Percentiles rank a stretch among this genome's conserved stretches.
These are phyloP conservation scores for Aporrectodea caliginosa DNA, from an alignment of 1,140 invertebrate species.

Conservation along the genomic window DNA sequence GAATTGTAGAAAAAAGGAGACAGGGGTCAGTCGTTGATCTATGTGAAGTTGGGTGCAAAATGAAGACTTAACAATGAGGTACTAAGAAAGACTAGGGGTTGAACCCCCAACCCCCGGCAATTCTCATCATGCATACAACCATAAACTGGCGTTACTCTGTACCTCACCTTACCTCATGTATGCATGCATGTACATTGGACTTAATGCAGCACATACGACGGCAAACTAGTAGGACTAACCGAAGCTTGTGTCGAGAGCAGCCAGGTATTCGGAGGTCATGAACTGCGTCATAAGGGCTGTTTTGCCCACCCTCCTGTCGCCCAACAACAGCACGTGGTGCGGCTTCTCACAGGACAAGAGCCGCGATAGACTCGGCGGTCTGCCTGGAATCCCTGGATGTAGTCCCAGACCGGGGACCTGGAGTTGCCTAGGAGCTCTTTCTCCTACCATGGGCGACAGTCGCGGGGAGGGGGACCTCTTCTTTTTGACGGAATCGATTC, in stretches of 20 bases:
- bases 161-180: too few relatives aligned
- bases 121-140: too few relatives aligned
- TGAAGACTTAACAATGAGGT: too few relatives aligned
- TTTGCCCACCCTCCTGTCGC: slow-evolving; percentile 81
- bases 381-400: neutral
- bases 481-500: slow-evolving; percentile 35
- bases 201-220: too few relatives aligned
- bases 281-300: slow-evolving; percentile 83
- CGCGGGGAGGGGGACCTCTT: neutral
- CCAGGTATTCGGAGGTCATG: slow-evolving; percentile 90
- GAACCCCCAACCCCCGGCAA: too few relatives aligned
- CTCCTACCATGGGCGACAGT: neutral
- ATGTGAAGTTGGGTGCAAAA: too few relatives aligned
- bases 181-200: too few relatives aligned
- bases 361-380: neutral
- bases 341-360: neutral
- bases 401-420: neutral
- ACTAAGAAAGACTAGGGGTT: too few relatives aligned
- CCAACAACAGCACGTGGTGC: slow-evolving; percentile 70
- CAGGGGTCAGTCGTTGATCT: too few relatives aligned
- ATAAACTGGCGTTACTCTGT: too few relatives aligned
- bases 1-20: too few relatives aligned
- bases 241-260: slow-evolving; percentile 73
- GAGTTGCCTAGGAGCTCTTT: neutral
- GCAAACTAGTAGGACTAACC: too few relatives aligned